Percentiles rank a stretch among this genome's conserved stretches.
Evolutionary conservation across 2,797 vertebrate genomes (phyloP).

Genomic region (Bucorvus abyssinicus): DNA sequence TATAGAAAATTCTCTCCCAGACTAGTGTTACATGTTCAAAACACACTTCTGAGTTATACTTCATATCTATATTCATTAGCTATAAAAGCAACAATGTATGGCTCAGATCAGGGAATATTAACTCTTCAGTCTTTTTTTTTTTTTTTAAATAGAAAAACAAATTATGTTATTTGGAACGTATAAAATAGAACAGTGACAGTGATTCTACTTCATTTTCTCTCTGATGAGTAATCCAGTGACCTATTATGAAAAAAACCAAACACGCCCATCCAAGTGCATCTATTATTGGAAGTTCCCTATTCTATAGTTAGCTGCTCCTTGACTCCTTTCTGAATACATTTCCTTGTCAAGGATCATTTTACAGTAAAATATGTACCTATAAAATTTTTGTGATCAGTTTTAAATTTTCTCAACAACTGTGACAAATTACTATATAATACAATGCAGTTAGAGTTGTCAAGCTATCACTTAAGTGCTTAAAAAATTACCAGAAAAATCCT

Average conservation of each 20-base stretch:
- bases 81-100: not conserved
- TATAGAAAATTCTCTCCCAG: not conserved
- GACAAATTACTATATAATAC: not conserved
- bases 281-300: not conserved
- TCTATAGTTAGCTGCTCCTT: not conserved
- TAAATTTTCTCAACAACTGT: not conserved
- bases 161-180: not conserved
- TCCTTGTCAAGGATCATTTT: not conserved
- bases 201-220: not conserved
- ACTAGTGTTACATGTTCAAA: not conserved
- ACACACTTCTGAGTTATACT: not conserved
- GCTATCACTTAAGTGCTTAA: not conserved
- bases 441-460: not conserved
- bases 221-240: not conserved
- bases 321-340: not conserved
- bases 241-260: not conserved
- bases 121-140: not conserved
- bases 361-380: not conserved
- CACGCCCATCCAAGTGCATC: rapidly evolving
- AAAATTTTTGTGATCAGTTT: not conserved
- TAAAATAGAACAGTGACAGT: not conserved
- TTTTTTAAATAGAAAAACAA: not conserved
- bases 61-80: not conserved
- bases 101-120: not conserved
- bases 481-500: not conserved